Percentiles rank a stretch among this genome's conserved stretches.
phyloP scores from a whole-genome alignment of 2,888 invertebrate species.

The Andrena bicolor region DNA sequence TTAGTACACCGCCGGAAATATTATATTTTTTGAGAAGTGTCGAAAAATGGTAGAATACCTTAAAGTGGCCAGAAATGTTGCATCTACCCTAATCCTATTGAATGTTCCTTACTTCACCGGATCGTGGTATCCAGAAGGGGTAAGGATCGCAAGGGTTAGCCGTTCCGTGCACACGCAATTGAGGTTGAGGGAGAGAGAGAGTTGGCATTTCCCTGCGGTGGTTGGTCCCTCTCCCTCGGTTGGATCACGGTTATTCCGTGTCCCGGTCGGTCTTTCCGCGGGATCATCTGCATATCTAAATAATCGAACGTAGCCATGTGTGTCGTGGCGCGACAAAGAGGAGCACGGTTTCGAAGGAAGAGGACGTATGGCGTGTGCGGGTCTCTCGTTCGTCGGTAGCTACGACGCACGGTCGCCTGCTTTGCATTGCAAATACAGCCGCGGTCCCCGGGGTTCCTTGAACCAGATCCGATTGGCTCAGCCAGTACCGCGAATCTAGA shows the following conservation, averaged over 20 bases:
- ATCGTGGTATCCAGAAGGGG: slow-evolving; percentile 9
- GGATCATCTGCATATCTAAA: slow-evolving; percentile 85
- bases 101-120: slow-evolving; percentile 14
- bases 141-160: not conserved
- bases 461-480: slow-evolving; percentile 85
- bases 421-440: slow-evolving; percentile 83
- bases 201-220: slow-evolving; percentile 42
- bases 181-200: slow-evolving; percentile 26
- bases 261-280: slow-evolving; percentile 63
- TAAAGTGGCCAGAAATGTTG: no score
- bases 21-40: no score
- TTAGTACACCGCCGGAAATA: no score
- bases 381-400: slow-evolving; percentile 67
- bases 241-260: slow-evolving; percentile 48
- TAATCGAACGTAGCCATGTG: slow-evolving; percentile 84
- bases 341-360: slow-evolving; percentile 67
- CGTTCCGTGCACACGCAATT: slow-evolving; percentile 53
- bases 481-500: slow-evolving; percentile 84
- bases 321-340: slow-evolving; percentile 78
- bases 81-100: no score
- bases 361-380: slow-evolving; percentile 78
- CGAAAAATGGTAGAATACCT: no score
- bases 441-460: slow-evolving; percentile 83
- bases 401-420: slow-evolving; percentile 74
- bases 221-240: slow-evolving; percentile 7